Evolutionary conservation across 1,140 invertebrate genomes (phyloP).

Genomic region (Pemphigus obesinymphae): DNA sequence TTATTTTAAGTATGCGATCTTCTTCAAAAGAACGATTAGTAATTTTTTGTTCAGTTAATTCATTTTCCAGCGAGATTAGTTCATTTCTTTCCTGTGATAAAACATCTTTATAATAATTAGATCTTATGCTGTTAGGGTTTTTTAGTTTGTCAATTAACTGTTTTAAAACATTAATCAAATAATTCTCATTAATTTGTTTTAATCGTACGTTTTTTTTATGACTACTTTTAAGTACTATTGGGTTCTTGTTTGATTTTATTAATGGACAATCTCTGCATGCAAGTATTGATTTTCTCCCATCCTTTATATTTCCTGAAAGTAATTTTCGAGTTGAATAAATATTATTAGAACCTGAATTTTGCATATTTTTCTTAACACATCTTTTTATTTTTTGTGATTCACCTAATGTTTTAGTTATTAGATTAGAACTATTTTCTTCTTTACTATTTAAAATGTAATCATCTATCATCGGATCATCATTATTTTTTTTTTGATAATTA

Average conservation of each 20-base stretch:
- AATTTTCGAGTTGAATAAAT: background rate
- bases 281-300: background rate
- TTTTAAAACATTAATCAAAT: conserved; percentile 1
- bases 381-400: conserved; percentile 7
- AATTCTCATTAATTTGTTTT: background rate
- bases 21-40: background rate
- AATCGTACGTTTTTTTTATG: background rate
- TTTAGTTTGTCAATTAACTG: background rate
- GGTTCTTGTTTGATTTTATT: background rate
- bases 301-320: background rate
- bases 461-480: background rate
- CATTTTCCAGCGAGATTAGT: background rate
- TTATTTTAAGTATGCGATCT: background rate
- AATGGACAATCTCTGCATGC: background rate
- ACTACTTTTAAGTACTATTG: background rate
- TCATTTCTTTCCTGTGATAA: background rate
- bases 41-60: background rate
- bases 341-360: background rate
- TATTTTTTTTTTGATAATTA: background rate
- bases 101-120: background rate
- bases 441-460: background rate
- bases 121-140: background rate
- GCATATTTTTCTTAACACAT: background rate
- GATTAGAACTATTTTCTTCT: background rate
- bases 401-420: background rate